Conservation (phyloP, 2,113 vertebrate genomes). For the Formicarius rufipectus region DNA sequence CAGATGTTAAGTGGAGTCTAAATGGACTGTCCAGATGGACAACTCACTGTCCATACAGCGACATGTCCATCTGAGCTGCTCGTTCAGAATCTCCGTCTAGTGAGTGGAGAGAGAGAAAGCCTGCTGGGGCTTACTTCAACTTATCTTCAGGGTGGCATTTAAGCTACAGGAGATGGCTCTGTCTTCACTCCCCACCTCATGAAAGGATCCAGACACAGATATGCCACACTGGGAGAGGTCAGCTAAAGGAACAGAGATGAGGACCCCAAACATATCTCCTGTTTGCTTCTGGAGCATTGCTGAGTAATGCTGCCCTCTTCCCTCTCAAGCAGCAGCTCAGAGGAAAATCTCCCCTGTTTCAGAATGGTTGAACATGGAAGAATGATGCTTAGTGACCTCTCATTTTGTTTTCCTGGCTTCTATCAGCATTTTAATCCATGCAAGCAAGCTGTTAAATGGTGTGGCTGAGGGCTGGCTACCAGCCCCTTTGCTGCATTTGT, state of each 20-base stretch:
- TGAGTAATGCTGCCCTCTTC: neutral
- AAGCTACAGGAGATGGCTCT: neutral
- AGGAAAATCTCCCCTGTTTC: neutral
- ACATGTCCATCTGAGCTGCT: neutral
- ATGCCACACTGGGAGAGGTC: neutral
- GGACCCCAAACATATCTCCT: neutral
- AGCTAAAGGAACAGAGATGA: neutral
- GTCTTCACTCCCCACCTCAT: neutral
- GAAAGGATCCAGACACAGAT: neutral
- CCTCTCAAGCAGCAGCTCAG: neutral
- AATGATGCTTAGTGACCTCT: neutral
- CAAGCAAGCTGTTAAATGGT: neutral
- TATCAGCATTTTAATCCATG: neutral
- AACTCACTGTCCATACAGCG: neutral
- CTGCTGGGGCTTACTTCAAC: neutral
- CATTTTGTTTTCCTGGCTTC: neutral
- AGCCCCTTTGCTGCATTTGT: neutral
- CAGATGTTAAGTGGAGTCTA: neutral
- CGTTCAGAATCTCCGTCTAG: neutral
- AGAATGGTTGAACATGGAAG: neutral
- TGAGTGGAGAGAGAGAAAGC: neutral
- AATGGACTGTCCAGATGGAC: neutral
- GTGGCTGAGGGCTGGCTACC: neutral
- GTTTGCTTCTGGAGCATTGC: neutral
- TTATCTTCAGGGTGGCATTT: neutral